These are phyloP conservation scores for Triplophysa siluroides DNA, from an alignment of 2,113 vertebrate genomes.

Conservation along the genomic window DNA sequence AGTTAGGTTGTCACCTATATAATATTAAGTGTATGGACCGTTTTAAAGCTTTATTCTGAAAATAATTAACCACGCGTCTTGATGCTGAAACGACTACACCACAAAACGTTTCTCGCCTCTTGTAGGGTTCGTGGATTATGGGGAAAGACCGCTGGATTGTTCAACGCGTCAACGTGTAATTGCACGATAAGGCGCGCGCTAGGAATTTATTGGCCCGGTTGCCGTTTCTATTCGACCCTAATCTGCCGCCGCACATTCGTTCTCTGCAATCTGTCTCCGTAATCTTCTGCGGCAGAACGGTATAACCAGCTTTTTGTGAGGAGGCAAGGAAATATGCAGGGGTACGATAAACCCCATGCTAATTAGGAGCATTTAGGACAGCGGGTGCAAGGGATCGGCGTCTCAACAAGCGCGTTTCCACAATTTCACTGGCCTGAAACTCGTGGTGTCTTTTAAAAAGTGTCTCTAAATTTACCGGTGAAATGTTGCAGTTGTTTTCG, in stretches of 20 bases:
- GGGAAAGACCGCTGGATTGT: conserved; percentile 92
- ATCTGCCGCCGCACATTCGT: conserved; percentile 96
- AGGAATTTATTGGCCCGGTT: conserved; percentile 97
- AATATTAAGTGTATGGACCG: background rate
- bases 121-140: conserved; percentile 90
- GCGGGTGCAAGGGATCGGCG: conserved; percentile 87
- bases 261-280: conserved; percentile 98
- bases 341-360: conserved; percentile 96
- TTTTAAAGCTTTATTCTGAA: conserved; percentile 16
- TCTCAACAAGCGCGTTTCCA: conserved; percentile 82
- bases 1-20: background rate
- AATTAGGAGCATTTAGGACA: conserved; percentile 99
- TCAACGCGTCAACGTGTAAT: conserved; percentile 91
- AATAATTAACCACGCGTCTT: conserved; percentile 45
- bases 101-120: conserved; percentile 84
- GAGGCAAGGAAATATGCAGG: conserved; percentile 92
- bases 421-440: conserved; percentile 77
- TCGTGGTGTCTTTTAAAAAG: conserved; percentile 75
- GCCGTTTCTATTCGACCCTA: conserved; percentile 96
- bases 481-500: conserved; percentile 81
- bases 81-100: conserved; percentile 57
- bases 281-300: conserved; percentile 95
- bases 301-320: conserved; percentile 91
- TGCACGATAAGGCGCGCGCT: conserved; percentile 93
- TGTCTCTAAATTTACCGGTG: conserved; percentile 79